Base-by-base conservation (phyloP, 2,113 vertebrate species). In the Sceloporus undulatus region DNA sequence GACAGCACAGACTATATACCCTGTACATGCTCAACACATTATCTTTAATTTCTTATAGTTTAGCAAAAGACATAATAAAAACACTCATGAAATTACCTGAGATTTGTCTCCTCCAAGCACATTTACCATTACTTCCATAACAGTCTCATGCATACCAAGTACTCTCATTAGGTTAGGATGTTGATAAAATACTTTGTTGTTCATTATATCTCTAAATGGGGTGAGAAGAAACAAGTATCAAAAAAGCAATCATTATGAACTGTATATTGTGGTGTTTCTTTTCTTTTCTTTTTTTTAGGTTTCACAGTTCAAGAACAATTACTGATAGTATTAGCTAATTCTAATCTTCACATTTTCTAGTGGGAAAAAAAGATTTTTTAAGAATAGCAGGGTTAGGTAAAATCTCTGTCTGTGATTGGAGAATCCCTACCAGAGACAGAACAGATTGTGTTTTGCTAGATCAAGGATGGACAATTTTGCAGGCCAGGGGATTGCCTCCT, bases 71-170 rank as follows among this genome's bases (percentile, higher is more conserved):
- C 4, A 29, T 38, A 27, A 14, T 1, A 75, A 38, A 25, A 76
- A 85, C 85, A 86, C 52, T 0, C 0, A 23, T 82, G 76, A 90
- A 93, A 76, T 93, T 96, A 99, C 99, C 99, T 99, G 99, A 80
- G 98, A 99, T 89, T 98, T 98, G 91, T 98, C 98, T 91, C 98
- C 98, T 83, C 99, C 98, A 59, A 99, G 95, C 3, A 99, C 99
- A 42, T 99, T 99, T 89, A 99, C 99, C 99, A 99, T 99, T 93
- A 99, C 98, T 91, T 99, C 98, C 99, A 99, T 99, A 89, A 99
- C 99, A 0, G 99, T 99, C 95, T 99, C 99, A 27, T 99, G 99
- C 99, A 99, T 99, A 79, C 99, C 99, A 52, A 99, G 97, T 87
- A 99, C 98, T 90, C 99, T 97, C 99, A 99, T 99, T 78, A 99